These are phyloP conservation scores for Papilio aristodemus DNA, from an alignment of 1,140 invertebrate genomes.

Conservation along the genomic window DNA sequence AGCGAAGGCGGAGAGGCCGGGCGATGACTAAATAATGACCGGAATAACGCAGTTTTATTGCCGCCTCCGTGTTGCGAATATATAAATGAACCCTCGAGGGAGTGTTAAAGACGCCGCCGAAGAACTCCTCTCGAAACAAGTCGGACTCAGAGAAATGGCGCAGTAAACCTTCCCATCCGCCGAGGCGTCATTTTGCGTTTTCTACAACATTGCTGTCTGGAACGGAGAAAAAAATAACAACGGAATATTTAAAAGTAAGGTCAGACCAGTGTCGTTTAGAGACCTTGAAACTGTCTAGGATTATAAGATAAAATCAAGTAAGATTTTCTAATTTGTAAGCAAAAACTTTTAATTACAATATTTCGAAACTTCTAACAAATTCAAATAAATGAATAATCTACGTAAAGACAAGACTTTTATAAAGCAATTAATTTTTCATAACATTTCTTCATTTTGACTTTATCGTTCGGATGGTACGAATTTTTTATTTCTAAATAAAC, in stretches of 20 bases:
- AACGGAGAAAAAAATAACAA: slow-evolving; percentile 58
- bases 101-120: slow-evolving; percentile 77
- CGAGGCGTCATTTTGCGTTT: slow-evolving; percentile 69
- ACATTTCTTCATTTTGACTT: too few relatives aligned
- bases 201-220: slow-evolving; percentile 51
- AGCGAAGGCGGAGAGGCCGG: slow-evolving; percentile 52
- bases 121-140: slow-evolving; percentile 76
- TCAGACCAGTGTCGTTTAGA: slow-evolving; percentile 21
- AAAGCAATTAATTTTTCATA: too few relatives aligned
- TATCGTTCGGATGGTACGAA: too few relatives aligned
- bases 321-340: slow-evolving; percentile 1
- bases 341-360: slow-evolving; percentile 12
- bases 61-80: slow-evolving; percentile 76
- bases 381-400: slow-evolving; percentile 36
- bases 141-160: slow-evolving; percentile 70
- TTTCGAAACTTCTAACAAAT: slow-evolving; percentile 23
- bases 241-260: slow-evolving; percentile 42
- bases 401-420: too few relatives aligned
- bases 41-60: slow-evolving; percentile 79
- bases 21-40: slow-evolving; percentile 79
- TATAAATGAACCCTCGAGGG: slow-evolving; percentile 77
- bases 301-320: not conserved
- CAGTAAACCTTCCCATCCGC: slow-evolving; percentile 71
- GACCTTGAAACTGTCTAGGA: slow-evolving; percentile 3
- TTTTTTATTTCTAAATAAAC: too few relatives aligned